phyloP scores from a whole-genome alignment of 2,113 vertebrate species.

The Saguinus imperator region DNA sequence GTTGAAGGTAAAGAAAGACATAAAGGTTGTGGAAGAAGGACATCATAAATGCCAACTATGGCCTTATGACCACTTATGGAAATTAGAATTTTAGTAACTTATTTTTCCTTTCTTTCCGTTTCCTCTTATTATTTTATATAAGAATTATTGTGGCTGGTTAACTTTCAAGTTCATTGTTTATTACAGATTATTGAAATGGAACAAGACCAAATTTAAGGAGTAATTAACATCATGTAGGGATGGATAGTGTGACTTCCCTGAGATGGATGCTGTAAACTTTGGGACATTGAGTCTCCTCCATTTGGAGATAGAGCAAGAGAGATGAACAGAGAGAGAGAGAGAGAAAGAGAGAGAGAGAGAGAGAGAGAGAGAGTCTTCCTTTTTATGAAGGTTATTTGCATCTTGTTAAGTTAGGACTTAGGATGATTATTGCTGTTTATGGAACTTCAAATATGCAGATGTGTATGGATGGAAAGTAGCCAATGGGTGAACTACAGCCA shows the following conservation, averaged over 20 bases:
- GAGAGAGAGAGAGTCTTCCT: neutral
- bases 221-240: neutral
- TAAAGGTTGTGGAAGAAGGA: no score
- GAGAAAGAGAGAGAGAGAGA: neutral
- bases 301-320: neutral
- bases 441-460: neutral
- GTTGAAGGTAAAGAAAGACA: neutral
- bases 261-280: neutral
- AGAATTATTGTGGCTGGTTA: neutral
- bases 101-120: neutral
- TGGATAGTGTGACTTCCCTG: neutral
- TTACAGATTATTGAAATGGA: neutral
- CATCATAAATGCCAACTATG: neutral
- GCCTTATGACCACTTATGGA: neutral
- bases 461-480: neutral
- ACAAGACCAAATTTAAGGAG: neutral
- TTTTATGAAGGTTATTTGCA: neutral
- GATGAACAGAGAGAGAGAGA: no score
- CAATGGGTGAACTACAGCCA: neutral
- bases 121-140: neutral
- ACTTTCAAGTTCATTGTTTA: neutral
- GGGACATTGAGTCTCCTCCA: neutral
- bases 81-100: neutral
- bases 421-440: neutral
- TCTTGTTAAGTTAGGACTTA: neutral